These are phyloP conservation scores for Epizoanthus scotinus DNA, from an alignment of 92 coral and sea anemone genomes.

Conservation along the genomic window DNA sequence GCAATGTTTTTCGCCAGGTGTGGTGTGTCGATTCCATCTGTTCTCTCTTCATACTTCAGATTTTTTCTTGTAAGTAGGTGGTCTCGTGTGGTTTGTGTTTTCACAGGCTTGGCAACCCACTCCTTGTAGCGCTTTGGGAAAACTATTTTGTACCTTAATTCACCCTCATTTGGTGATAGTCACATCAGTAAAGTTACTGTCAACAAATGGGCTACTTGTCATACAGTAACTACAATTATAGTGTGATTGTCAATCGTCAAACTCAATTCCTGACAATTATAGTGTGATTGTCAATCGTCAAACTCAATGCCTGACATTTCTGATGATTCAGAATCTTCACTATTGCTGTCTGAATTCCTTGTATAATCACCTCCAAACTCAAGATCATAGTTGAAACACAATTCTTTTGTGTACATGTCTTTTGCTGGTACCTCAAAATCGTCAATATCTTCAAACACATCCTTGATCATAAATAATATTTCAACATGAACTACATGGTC, in stretches of 20 bases:
- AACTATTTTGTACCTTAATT: no score
- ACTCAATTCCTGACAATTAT: constrained; percentile 9
- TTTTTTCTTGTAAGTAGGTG: no score
- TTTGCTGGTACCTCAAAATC: background rate
- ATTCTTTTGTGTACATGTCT: background rate
- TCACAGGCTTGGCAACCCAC: no score
- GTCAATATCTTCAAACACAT: constrained; percentile 33
- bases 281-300: background rate
- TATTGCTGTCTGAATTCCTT: background rate
- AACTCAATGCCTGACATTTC: constrained; percentile 7
- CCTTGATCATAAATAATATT: constrained; percentile 21
- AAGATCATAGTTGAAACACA: constrained; percentile 12
- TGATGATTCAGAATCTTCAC: background rate
- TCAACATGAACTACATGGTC: constrained; percentile 33
- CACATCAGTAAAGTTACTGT: no score
- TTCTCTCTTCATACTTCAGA: no score
- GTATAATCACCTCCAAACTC: constrained; percentile 17
- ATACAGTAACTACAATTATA: no score
- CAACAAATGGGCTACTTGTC: no score
- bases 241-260: background rate
- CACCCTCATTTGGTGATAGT: no score
- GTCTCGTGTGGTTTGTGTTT: no score
- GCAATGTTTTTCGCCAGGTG: no score
- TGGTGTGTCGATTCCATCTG: no score
- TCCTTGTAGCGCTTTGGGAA: no score